Base-by-base conservation (phyloP, 2,888 invertebrate genomes). In the Drosophila atripex region DNA sequence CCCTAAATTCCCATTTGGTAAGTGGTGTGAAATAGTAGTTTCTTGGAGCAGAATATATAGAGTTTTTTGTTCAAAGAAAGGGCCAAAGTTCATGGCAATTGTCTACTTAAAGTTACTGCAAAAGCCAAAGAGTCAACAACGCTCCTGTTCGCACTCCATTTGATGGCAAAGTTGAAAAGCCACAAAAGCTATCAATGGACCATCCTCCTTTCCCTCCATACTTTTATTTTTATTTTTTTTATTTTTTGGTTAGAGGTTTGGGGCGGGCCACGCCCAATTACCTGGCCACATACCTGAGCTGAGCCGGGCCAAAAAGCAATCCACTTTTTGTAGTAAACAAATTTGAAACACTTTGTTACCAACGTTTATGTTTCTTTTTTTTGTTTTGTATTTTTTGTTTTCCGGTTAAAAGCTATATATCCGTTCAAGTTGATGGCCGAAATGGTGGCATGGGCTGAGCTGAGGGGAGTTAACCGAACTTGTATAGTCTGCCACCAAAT, bases 281-380 rank as follows among this genome's bases (percentile, higher is more conserved):
- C 80, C 71, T 58, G 71, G 51, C 28, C 35, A 69, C 56, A 75
- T 50, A 75, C 52, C 66, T 64, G 66, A 35, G 35, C 35, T 57
- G 49, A 39, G 64, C 57, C 61, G 49, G 47, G 63, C 63, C 69
- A 71, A 75, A 86, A 84, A 80, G 68, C 78, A 75, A 80, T 80
- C 70, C 78, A 61, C 53, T 68, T 68, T 68, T 58, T 73, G 85
- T 65, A 61, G 86, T 78, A 82, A 82, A 85, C 85, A 83, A 83
- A 87, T 83, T 83, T 76, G 83, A 83, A 83, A 73, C 86, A 85
- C 79, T 82, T 82, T 87, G 86, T 82, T 85, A 76, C 51, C 52
- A 50, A 56, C 71, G 70, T 76, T 72, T 76, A 66, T 28, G 28
- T 61, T 74, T 72, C 51, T 35, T 21, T 18, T 18, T 18, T 12